phyloP scores from a whole-genome alignment of 2,888 invertebrate genomes.

The Torymus aiolomorphi region DNA sequence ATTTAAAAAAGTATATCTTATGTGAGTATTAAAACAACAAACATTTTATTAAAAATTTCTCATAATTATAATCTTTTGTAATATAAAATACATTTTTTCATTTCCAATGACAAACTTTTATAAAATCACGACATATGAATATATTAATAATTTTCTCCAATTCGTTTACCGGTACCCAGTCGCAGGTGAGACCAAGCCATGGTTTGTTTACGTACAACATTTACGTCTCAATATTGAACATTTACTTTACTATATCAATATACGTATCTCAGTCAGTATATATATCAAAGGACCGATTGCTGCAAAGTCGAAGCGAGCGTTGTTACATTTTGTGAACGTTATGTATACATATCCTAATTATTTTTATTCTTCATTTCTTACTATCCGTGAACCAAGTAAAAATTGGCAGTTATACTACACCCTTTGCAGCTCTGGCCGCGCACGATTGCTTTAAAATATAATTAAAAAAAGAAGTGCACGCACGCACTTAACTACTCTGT shows the following conservation, averaged over 20 bases:
- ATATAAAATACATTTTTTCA: neutral
- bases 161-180: constrained; percentile 7
- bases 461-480: constrained; percentile 15
- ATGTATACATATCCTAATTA: neutral
- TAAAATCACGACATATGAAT: neutral
- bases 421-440: constrained; percentile 25
- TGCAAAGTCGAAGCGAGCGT: constrained; percentile 28
- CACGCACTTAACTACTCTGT: constrained; percentile 33
- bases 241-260: constrained; percentile 16
- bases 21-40: neutral
- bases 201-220: constrained; percentile 38
- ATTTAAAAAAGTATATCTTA: too few species aligned
- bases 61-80: too few species aligned
- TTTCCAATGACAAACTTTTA: neutral
- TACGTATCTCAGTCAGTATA: constrained; percentile 38
- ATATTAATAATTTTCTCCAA: neutral
- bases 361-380: neutral
- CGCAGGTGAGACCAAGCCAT: constrained; percentile 29
- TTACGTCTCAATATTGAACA: constrained; percentile 32
- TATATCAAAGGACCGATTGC: constrained; percentile 21
- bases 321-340: neutral
- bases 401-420: constrained; percentile 30
- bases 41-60: neutral
- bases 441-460: constrained; percentile 12
- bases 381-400: constrained; percentile 7